Conservation (phyloP, 2,113 vertebrate species). For the Antigone vipio region DNA sequence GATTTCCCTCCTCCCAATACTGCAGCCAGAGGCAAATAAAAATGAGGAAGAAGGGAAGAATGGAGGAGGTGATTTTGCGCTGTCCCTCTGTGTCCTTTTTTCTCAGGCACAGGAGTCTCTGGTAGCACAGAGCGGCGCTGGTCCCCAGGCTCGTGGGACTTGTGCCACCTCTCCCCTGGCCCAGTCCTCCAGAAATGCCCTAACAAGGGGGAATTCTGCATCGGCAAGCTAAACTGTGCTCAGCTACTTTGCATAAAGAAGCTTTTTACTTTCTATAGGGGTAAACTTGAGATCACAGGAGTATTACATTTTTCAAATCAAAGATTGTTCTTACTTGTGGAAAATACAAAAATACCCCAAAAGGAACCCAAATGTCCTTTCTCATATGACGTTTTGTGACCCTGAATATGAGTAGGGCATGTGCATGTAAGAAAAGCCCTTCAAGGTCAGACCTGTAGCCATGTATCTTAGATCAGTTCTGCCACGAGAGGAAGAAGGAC, state of each 20-base stretch:
- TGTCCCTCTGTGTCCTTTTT: neutral
- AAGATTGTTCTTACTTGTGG: neutral
- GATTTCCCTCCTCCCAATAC: neutral
- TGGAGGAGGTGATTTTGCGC: neutral
- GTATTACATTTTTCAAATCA: neutral
- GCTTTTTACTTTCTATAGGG: neutral
- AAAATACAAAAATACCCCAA: neutral
- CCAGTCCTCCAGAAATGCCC: neutral
- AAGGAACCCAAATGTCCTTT: neutral
- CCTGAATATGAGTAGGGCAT: neutral
- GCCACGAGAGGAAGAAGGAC: neutral
- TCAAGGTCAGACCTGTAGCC: neutral
- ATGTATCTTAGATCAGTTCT: neutral
- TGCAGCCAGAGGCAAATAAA: neutral
- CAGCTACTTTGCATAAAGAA: neutral
- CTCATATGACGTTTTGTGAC: neutral
- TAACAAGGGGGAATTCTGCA: neutral
- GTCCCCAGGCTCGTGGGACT: neutral
- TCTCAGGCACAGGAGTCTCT: neutral
- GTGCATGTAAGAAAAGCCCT: neutral
- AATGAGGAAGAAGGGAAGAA: neutral
- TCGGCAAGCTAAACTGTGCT: neutral
- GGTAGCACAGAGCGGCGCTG: neutral
- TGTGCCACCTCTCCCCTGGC: neutral
- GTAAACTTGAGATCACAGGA: neutral